Conservation (phyloP, 2,113 vertebrate genomes). For the pig (Sus scrofa) region DNA sequence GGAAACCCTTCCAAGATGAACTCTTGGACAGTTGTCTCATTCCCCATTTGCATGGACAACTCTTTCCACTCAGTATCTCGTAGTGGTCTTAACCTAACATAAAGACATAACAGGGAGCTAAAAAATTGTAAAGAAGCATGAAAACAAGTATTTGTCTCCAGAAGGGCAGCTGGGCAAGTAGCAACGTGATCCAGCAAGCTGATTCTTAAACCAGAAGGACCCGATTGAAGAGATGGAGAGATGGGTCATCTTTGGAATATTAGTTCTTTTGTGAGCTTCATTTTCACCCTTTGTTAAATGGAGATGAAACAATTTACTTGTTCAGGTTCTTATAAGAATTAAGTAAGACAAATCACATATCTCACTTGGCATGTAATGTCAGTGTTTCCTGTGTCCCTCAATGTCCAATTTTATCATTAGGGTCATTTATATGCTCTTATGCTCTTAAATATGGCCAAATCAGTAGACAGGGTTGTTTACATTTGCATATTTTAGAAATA, state of each 20-base stretch:
- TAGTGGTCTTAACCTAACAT: not conserved
- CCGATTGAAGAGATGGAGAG: too few relatives aligned
- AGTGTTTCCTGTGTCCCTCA: too few relatives aligned
- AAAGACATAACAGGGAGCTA: not conserved
- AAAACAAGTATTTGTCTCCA: not conserved
- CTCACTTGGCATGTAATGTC: too few relatives aligned
- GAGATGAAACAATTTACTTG: not conserved
- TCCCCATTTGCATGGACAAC: not conserved
- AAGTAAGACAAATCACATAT: too few relatives aligned
- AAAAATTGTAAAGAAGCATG: not conserved
- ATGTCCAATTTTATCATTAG: too few relatives aligned
- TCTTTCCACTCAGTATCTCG: not conserved
- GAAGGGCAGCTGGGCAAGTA: not conserved
- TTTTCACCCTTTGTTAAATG: not conserved
- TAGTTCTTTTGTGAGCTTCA: not conserved
- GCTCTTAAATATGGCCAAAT: too few relatives aligned
- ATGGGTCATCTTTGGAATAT: not conserved
- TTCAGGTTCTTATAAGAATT: too few relatives aligned
- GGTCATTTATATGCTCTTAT: too few relatives aligned
- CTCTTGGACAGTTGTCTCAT: not conserved
- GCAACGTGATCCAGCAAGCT: not conserved
- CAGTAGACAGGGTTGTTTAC: too few relatives aligned
- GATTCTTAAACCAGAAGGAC: not conserved
- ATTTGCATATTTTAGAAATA: too few relatives aligned
- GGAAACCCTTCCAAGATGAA: conserved; percentile 46